Evolutionary conservation across 1,140 invertebrate genomes (phyloP), one percentile per base, ranked within the genome.

Genomic region (Zaprionus ghesquierei): DNA sequence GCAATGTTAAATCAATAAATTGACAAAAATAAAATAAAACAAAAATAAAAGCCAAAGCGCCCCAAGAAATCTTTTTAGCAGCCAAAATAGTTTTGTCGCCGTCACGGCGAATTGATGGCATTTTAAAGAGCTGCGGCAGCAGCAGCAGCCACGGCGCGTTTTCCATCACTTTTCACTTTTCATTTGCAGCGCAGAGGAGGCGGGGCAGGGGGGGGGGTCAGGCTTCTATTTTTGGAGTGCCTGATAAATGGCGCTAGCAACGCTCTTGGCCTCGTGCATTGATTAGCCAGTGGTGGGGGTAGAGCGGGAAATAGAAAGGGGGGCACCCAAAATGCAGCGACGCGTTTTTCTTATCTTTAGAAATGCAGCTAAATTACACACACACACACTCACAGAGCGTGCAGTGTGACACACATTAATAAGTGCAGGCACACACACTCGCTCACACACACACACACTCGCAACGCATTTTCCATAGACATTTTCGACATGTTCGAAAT

Each of bases 1-100:
- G 81, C 78, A 85, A 86, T 85, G 66, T 75, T 64, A 86, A 86
- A 81, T 85, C 81, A 86, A 86, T 86, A 86, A 81, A 66, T 68
- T 65, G 69, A 75, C 75, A 71, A 73, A 84, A 65, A 59, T 61
- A 29, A 29, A 29, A 29, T 29, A 29, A 29, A 29, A 9, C 27
- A 29, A n/a, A n/a, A n/a, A n/a, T n/a, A n/a, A n/a, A n/a, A n/a
- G 25, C 25, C 50, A 33, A 41, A 49, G 51, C 56, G 31, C 50
- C 55, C n/a, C 31, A 18, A 56, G 58, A 68, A 66, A 73, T 59
- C 10, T 60, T 54, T 61, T 61, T 22, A 46, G 2, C n/a, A n/a
- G n/a, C n/a, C 35, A 41, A 56, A 69, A 68, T 54, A 61, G 56
- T 74, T 69, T 51, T 74, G 33, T 62, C 53, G 49, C 27, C 69